A percentile compares a stretch with the other conserved stretches of the same genome.
phyloP scores from a whole-genome alignment of 2,113 vertebrate genomes.

The Gadus macrocephalus region DNA sequence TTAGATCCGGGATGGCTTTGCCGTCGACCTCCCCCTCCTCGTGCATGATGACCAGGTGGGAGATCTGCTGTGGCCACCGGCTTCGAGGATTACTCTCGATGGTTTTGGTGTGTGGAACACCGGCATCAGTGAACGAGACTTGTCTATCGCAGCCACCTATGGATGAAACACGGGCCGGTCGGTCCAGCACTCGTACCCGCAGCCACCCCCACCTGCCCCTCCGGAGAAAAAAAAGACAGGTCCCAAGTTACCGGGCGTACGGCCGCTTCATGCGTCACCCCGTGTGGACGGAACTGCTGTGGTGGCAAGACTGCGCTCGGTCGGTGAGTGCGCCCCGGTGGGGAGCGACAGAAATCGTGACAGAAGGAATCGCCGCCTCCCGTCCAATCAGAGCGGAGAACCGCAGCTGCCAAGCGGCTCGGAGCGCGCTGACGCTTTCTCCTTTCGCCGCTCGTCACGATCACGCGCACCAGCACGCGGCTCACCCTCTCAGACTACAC shows the following conservation, averaged over 20 bases:
- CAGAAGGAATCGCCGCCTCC: slow-evolving; percentile 65
- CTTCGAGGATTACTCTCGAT: slow-evolving; percentile 99
- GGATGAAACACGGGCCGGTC: slow-evolving; percentile 51
- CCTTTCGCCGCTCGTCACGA: slow-evolving; percentile 18
- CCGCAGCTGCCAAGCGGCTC: slow-evolving; percentile 51
- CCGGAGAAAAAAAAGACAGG: slow-evolving; percentile 33
- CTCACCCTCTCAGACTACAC: too few relatives aligned
- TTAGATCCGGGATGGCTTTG: slow-evolving; percentile 97
- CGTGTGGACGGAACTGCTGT: slow-evolving; percentile 18
- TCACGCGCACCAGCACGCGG: slow-evolving; percentile 10
- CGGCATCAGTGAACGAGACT: slow-evolving; percentile 82
- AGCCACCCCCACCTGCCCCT: slow-evolving; percentile 31
- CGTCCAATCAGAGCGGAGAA: slow-evolving; percentile 63
- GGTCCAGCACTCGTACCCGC: slow-evolving; percentile 37
- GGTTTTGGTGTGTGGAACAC: slow-evolving; percentile 98
- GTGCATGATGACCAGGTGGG: slow-evolving; percentile 99
- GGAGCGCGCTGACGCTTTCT: slow-evolving; percentile 56
- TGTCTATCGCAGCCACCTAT: slow-evolving; percentile 55
- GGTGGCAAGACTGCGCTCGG: background rate
- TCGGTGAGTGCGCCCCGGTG: slow-evolving; percentile 52
- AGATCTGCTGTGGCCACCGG: slow-evolving; percentile 99
- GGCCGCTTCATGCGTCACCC: slow-evolving; percentile 43
- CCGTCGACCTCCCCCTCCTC: slow-evolving; percentile 99
- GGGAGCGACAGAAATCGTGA: slow-evolving; percentile 63
- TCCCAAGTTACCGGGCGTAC: slow-evolving; percentile 39